These are phyloP conservation scores for Muschampia plurimacula DNA, from an alignment of 2,888 invertebrate genomes.

Conservation along the genomic window DNA sequence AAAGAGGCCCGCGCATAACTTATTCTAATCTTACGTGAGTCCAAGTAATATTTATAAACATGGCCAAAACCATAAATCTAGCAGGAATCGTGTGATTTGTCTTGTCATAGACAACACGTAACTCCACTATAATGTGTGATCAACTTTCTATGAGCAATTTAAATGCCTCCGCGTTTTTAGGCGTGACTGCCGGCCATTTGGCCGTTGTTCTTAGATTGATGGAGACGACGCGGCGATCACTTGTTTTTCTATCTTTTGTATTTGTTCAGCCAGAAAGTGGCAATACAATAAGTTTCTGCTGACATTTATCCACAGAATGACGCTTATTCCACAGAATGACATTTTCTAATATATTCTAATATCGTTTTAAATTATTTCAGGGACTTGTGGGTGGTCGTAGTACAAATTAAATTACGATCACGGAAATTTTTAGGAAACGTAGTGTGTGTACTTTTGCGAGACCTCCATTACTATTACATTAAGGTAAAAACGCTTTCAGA, in stretches of 20 bases:
- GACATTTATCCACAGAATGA: constrained; percentile 35
- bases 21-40: constrained; percentile 11
- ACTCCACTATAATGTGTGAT: constrained; percentile 33
- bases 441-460: neutral
- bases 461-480: neutral
- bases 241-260: constrained; percentile 27
- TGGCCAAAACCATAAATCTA: constrained; percentile 22
- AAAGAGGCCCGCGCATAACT: constrained; percentile 2
- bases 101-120: constrained; percentile 37
- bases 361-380: constrained; percentile 15
- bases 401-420: constrained; percentile 8
- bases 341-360: constrained; percentile 30
- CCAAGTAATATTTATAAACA: constrained; percentile 19
- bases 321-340: constrained; percentile 8
- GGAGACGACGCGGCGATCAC: constrained; percentile 21
- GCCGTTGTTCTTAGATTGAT: constrained; percentile 26
- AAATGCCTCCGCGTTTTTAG: constrained; percentile 37
- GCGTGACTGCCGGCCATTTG: constrained; percentile 34
- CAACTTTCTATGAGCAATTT: constrained; percentile 39
- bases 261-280: constrained; percentile 33
- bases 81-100: constrained; percentile 27
- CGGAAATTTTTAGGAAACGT: neutral
- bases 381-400: constrained; percentile 29
- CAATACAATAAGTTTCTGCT: constrained; percentile 35
- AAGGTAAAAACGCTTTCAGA: too few relatives aligned